phyloP scores from a whole-genome alignment of 2,888 invertebrate species.

The Perizoma affinitatum region DNA sequence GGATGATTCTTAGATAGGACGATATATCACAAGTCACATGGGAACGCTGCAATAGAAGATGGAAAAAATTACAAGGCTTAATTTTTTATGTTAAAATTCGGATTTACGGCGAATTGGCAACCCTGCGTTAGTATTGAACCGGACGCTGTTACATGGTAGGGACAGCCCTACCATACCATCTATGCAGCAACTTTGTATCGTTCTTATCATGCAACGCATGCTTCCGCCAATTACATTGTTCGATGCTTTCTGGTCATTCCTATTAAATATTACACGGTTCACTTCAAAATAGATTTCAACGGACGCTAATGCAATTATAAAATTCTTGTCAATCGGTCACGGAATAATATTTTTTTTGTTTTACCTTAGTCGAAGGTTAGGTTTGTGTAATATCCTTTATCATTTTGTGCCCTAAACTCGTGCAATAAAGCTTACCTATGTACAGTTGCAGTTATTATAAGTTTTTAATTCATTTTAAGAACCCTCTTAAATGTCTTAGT shows the following conservation, averaged over 20 bases:
- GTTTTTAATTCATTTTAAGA: no score
- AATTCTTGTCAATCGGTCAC: slow-evolving; percentile 23
- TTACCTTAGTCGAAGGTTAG: slow-evolving; percentile 3
- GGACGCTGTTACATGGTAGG: slow-evolving; percentile 44
- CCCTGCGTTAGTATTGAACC: slow-evolving; percentile 17
- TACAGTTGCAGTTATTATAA: no score
- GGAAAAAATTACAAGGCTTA: no score
- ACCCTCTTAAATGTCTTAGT: no score
- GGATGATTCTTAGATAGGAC: no score
- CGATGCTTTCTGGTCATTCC: slow-evolving; percentile 37
- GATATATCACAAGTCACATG: no score
- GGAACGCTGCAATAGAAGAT: no score
- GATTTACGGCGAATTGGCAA: slow-evolving; percentile 2
- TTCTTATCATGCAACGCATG: slow-evolving; percentile 51
- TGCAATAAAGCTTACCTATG: no score
- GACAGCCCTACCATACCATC: slow-evolving; percentile 55
- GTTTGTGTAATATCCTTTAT: slow-evolving; percentile 10
- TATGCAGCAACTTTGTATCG: slow-evolving; percentile 44
- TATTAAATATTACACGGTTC: slow-evolving; percentile 36
- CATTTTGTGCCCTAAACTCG: no score
- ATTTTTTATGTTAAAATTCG: no score
- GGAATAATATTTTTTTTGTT: slow-evolving; percentile 24
- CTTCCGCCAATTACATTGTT: slow-evolving; percentile 53
- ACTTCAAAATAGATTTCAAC: slow-evolving; percentile 37
- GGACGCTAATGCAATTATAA: slow-evolving; percentile 32